Conservation (phyloP, 2,797 vertebrate species). For the Tenualosa thibaudeaui region DNA sequence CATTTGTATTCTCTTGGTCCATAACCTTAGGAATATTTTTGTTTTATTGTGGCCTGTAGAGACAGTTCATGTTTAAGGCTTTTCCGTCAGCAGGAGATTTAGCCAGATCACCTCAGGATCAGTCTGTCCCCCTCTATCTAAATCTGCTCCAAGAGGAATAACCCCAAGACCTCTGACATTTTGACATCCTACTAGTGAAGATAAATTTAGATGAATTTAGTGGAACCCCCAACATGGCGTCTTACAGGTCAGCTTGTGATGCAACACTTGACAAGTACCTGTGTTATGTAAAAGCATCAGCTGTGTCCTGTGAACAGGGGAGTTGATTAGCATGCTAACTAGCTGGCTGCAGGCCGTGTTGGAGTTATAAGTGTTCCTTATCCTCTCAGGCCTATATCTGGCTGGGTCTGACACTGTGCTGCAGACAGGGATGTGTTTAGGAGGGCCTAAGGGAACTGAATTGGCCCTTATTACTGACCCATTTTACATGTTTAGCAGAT, state of each 20-base stretch:
- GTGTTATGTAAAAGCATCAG: not conserved
- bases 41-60: not conserved
- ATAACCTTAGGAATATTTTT: not conserved
- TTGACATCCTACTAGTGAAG: not conserved
- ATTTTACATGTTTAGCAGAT: not conserved
- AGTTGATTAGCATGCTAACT: constrained; percentile 16
- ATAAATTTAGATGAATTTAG: not conserved
- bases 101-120: not conserved
- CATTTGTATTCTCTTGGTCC: not conserved
- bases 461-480: not conserved
- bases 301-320: not conserved
- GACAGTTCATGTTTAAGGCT: not conserved
- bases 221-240: not conserved
- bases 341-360: not conserved
- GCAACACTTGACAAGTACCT: not conserved
- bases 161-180: not conserved
- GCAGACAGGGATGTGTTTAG: not conserved
- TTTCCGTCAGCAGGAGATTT: not conserved
- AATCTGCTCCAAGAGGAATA: not conserved
- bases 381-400: not conserved
- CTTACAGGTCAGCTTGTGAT: not conserved
- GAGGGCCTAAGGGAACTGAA: not conserved
- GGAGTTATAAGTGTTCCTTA: not conserved
- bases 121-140: not conserved
- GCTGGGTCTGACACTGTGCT: not conserved